phyloP scores from a whole-genome alignment of 2,797 vertebrate species.

The Gephyroberyx darwinii region DNA sequence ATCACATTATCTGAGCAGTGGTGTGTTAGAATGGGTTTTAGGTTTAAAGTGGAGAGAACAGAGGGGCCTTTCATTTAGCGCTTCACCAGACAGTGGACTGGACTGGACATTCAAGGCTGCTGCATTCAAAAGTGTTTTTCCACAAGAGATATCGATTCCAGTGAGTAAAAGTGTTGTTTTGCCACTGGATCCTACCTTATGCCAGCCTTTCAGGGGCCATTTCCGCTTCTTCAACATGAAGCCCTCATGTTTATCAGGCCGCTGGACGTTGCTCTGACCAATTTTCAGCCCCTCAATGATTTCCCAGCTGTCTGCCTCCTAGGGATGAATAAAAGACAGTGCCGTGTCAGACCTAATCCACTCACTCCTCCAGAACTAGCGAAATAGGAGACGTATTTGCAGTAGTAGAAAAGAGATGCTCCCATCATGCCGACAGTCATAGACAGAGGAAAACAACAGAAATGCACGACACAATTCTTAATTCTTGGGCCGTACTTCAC shows the following conservation, averaged over 20 bases:
- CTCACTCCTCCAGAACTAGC: conserved; percentile 19
- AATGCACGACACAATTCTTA: conserved; percentile 22
- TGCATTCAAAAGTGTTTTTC: conserved; percentile 23
- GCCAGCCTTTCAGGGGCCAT: conserved; percentile 99
- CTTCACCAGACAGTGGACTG: conserved; percentile 26
- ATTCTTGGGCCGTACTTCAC: conserved; percentile 17
- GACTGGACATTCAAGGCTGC: conserved; percentile 30
- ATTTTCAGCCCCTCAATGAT: conserved; percentile 99
- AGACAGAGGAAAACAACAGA: conserved; percentile 25
- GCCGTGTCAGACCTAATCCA: conserved; percentile 43
- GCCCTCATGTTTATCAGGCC: conserved; percentile 97
- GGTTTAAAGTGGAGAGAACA: background rate
- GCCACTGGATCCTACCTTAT: conserved; percentile 86
- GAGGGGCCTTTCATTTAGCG: conserved; percentile 14
- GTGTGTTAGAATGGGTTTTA: conserved; percentile 6
- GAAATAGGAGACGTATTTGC: conserved; percentile 10
- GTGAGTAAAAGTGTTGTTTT: conserved; percentile 21
- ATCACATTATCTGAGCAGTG: conserved; percentile 10
- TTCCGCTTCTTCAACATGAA: conserved; percentile 99
- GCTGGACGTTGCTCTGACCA: conserved; percentile 95
- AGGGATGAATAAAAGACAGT: conserved; percentile 48
- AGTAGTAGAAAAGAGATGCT: conserved; percentile 26
- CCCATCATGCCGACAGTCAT: conserved; percentile 7
- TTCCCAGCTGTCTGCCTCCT: conserved; percentile 99
- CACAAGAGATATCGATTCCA: background rate